Evolutionary conservation across 2,888 invertebrate genomes (phyloP).

Genomic region (Electrophaes corylata): DNA sequence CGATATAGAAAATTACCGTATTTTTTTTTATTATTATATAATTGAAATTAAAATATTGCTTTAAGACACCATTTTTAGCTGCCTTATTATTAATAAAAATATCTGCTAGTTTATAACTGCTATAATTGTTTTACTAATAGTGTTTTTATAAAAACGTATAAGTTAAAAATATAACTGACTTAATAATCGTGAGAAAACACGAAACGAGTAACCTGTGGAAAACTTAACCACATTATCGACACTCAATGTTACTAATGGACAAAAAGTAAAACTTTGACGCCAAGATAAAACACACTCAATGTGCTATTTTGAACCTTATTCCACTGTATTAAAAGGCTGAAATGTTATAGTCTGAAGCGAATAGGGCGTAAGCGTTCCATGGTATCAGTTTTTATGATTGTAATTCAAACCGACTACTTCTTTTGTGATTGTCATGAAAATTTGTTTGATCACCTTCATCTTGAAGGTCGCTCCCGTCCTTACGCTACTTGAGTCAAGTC

Average conservation of each 20-base stretch:
- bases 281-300: neutral
- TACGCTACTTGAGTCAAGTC: no score
- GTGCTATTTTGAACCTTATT: constrained; percentile 21
- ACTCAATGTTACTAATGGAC: constrained; percentile 46
- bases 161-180: neutral
- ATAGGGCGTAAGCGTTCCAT: constrained; percentile 25
- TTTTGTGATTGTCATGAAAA: neutral
- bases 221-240: constrained; percentile 48
- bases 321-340: neutral
- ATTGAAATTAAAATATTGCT: no score
- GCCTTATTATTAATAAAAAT: no score
- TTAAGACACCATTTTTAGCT: no score
- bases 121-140: neutral
- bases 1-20: no score
- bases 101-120: no score
- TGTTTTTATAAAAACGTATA: neutral
- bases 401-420: neutral
- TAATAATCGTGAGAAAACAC: constrained; percentile 48
- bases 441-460: neutral
- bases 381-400: constrained; percentile 23
- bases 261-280: constrained; percentile 34
- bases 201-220: constrained; percentile 43
- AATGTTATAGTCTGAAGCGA: constrained; percentile 4
- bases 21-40: no score
- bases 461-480: neutral